A percentile compares a stretch with the other conserved stretches of the same genome.
Conservation (phyloP, 1,140 invertebrate species). For the honey bee (Apis mellifera) region Amel_HAv3.1 CM009941.2:1958001-1958500, state of each 20-base stretch:
- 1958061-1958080: too few species aligned
- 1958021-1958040: too few species aligned
- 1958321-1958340: constrained; percentile 69
- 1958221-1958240: constrained; percentile 72
- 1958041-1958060: too few species aligned
- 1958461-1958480: constrained; percentile 75
- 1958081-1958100: too few species aligned
- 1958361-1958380: constrained; percentile 8
- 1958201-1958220: constrained; percentile 75
- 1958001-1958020: too few species aligned
- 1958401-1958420: constrained; percentile 81
- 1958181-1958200: constrained; percentile 19
- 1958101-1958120: too few species aligned
- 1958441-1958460: constrained; percentile 82
- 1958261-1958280: constrained; percentile 77
- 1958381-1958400: not conserved
- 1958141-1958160: not conserved
- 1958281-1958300: constrained; percentile 75
- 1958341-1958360: constrained; percentile 81
- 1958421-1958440: constrained; percentile 82
- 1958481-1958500: constrained; percentile 61
- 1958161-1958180: constrained; percentile 41
- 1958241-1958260: constrained; percentile 78
- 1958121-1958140: too few species aligned
- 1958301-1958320: constrained; percentile 57